A percentile compares a stretch with the other conserved stretches of the same genome.
Evolutionary conservation across 2,797 vertebrate species (phyloP).

Genomic region (Acanthopagrus latus): DNA sequence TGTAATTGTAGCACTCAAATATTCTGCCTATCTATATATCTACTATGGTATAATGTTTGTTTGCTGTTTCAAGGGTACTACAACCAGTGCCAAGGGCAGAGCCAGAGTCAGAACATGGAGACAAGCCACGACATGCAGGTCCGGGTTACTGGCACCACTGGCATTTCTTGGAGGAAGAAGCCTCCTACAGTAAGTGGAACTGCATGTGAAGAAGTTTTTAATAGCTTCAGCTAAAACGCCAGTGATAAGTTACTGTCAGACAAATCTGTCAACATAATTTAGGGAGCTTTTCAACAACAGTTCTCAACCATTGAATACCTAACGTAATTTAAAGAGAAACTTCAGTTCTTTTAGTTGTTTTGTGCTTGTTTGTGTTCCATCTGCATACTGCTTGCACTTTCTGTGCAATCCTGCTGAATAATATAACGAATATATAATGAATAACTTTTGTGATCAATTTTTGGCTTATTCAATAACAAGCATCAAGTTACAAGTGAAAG

Average conservation of each 20-base stretch:
- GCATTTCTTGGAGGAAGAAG: constrained; percentile 94
- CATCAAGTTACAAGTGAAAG: not conserved
- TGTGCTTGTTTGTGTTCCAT: not conserved
- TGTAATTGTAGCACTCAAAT: too few species aligned
- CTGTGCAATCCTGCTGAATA: not conserved
- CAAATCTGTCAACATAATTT: not conserved
- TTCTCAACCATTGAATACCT: not conserved
- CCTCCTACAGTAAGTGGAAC: constrained; percentile 83
- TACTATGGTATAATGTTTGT: not conserved
- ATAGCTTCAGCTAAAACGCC: not conserved
- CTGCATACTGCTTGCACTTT: not conserved
- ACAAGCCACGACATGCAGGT: constrained; percentile 81
- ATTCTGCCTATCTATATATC: constrained; percentile 6
- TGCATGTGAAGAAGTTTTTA: not conserved
- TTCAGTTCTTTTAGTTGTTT: not conserved
- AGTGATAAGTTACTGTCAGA: not conserved
- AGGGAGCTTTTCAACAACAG: not conserved
- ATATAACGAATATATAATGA: too few species aligned
- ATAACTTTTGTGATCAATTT: too few species aligned
- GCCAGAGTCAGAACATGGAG: constrained; percentile 71
- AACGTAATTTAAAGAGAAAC: not conserved
- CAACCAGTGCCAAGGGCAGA: constrained; percentile 73
- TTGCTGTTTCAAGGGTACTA: constrained; percentile 55
- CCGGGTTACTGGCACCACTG: constrained; percentile 90
- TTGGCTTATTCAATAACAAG: too few species aligned